These are phyloP conservation scores for Mallateleia sp. DNA, from an alignment of 2,888 invertebrate species.

Conservation along the genomic window DNA sequence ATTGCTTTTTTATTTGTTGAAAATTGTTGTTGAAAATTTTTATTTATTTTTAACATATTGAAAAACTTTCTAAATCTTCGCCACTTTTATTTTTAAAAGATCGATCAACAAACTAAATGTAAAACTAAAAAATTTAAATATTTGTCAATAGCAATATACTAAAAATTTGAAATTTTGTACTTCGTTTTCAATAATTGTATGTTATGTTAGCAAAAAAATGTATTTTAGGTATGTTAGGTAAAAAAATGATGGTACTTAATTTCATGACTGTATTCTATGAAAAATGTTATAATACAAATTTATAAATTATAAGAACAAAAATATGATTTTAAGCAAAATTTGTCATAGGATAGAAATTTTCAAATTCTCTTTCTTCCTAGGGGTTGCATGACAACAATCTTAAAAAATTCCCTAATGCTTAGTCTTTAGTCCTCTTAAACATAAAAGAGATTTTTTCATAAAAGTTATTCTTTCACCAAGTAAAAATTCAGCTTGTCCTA, in stretches of 20 bases:
- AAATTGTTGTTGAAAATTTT: no score
- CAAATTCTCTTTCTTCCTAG: background rate
- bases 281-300: background rate
- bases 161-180: background rate
- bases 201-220: background rate
- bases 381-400: background rate
- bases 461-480: background rate
- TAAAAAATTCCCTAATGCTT: background rate
- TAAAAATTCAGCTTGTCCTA: background rate
- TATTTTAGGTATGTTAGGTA: no score
- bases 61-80: background rate
- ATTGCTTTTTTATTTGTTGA: no score
- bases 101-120: background rate
- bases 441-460: no score
- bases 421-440: no score
- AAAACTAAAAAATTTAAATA: background rate
- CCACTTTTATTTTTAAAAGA: background rate
- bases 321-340: background rate
- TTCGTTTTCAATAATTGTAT: background rate
- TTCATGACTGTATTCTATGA: background rate
- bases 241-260: no score
- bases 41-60: background rate
- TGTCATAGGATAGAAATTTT: background rate
- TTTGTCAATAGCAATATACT: background rate
- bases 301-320: background rate